Base-by-base conservation (phyloP, 2,113 vertebrate species). In the Hylia prasina region DNA sequence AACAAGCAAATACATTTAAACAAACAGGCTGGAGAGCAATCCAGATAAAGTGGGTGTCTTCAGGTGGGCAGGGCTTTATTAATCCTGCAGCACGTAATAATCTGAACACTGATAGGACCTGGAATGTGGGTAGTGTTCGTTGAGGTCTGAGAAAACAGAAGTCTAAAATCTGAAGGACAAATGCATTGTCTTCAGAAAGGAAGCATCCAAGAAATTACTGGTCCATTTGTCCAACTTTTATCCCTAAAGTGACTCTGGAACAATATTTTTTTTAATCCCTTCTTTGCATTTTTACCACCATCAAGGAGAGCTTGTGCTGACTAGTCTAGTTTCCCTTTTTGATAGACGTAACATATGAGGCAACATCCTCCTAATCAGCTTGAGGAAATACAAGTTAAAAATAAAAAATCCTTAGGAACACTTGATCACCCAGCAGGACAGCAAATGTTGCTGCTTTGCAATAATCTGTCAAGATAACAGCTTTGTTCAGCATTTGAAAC, bases 41-140 rank as follows among this genome's bases (percentile, higher is more conserved):
- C 44, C 44, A 66, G 33, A 28, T 63, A 10, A 64, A 83, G 44
- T 19, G 27, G 9, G 33, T 51, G 15, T 53, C n/a, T 60, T 86
- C 48, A 47, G 28, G 27, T 65, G 11, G 40, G 31, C 45, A 69
- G 45, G n/a, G 56, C 39, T 31, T 35, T 48, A 50, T 14, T 47
- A 79, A 64, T 39, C 18, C 31, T 2, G 3, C 19, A 69, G 58
- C 22, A 23, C 0, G 0, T 30, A 53, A 80, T 0, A 0, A 51
- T n/a, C 30, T 78, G 5, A 70, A 28, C 27, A 22, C 42, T 35
- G 15, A 51, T 13, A 14, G 5, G 37, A 31, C 31, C 28, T 42
- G 39, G 21, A 92, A 68, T 2, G 0, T 1, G 0, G 37, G 58
- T 17, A 31, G 27, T 28, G 64, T 39, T 33, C 48, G 71, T 69